Evolutionary conservation across 2,113 vertebrate species (phyloP), one percentile per base, ranked within the genome.

Genomic region (Sitta europaea): DNA sequence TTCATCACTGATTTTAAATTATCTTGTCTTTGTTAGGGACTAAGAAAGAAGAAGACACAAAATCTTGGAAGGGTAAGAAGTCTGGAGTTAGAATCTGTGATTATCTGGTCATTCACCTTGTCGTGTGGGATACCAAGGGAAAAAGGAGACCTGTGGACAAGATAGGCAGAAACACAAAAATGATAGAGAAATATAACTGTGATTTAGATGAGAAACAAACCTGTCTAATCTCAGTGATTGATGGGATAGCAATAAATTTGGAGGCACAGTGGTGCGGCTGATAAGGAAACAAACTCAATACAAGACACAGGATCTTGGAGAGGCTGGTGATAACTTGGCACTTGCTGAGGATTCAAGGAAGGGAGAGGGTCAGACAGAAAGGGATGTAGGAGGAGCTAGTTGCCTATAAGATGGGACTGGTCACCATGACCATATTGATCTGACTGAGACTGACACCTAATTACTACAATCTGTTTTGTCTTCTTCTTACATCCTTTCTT

Each of bases 321-420:
- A 11, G 6, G 5, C 31, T 28, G 8, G 12, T 47, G 20, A 33
- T n/a, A 25, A 58, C 31, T 82, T 42, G 15, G 9, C 20, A 35
- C 38, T 4, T 77, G 28, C 27, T 77, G 40, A 68, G 35, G 58
- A 59, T 50, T 40, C 5, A 3, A 53, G 13, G 11, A 81, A n/a
- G 10, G 9, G 1, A 6, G 19, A 9, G 3, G 8, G 2, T 14
- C 17, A 65, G 58, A 33, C 4, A 65, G 57, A 75, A 76, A 50
- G 11, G 22, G 1, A 1, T 63, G 23, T 33, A 36, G 63, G 58
- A 83, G 15, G 7, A 43, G 9, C 3, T 1, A 4, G 4, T 11
- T 65, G 18, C 2, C 2, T 35, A 3, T 45, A 31, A 90, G 15
- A 13, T 2, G 2, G 72, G 19, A 11, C 16, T 51, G 36, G 59